Conservation (phyloP, 2,113 vertebrate species). For the Seriola dumerili region DNA sequence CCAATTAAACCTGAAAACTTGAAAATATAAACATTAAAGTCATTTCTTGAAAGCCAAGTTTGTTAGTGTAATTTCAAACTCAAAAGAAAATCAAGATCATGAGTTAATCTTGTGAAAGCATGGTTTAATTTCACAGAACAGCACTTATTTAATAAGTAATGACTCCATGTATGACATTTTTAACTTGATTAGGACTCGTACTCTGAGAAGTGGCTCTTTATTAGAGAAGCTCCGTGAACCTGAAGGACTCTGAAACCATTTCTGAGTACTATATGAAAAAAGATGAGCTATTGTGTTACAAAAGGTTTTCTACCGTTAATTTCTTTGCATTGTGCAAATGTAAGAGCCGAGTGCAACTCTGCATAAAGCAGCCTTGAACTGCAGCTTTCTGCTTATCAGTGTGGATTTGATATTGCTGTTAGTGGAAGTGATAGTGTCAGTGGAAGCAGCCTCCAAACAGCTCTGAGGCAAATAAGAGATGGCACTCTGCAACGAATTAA, state of each 20-base stretch:
- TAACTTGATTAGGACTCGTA: background rate
- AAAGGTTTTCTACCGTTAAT: background rate
- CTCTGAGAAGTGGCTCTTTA: background rate
- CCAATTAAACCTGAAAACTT: background rate
- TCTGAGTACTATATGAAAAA: background rate
- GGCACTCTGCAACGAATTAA: background rate
- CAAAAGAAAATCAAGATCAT: background rate
- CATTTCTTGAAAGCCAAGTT: background rate
- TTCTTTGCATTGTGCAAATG: background rate
- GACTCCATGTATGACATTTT: background rate
- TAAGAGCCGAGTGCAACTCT: background rate
- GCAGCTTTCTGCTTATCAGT: background rate
- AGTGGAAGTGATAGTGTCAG: background rate
- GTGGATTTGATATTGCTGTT: background rate
- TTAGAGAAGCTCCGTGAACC: background rate
- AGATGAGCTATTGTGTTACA: background rate
- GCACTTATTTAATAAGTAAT: background rate
- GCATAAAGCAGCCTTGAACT: background rate
- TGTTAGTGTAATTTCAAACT: background rate
- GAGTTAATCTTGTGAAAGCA: background rate
- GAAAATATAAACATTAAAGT: background rate
- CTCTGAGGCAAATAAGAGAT: background rate
- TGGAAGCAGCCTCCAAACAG: conserved; percentile 13
- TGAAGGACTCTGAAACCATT: background rate
- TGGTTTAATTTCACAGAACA: background rate